These are phyloP conservation scores for Antigone vipio DNA, from an alignment of 2,113 vertebrate species.

Conservation along the genomic window DNA sequence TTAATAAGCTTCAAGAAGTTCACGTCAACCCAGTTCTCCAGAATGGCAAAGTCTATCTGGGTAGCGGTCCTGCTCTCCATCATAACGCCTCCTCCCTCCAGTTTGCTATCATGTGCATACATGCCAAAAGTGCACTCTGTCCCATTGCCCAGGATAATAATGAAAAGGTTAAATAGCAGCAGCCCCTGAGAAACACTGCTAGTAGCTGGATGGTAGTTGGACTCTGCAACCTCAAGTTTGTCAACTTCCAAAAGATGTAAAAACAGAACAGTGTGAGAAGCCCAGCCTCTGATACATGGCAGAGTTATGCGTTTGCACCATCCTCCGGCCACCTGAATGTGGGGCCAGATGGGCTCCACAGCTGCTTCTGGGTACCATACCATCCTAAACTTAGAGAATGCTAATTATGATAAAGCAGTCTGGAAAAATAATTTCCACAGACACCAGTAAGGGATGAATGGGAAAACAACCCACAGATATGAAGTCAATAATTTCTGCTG, in stretches of 20 bases:
- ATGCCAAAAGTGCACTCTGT: not conserved
- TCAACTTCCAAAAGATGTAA: not conserved
- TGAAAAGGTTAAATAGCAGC: not conserved
- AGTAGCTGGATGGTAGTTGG: not conserved
- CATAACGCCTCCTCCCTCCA: not conserved
- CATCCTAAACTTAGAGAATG: not conserved
- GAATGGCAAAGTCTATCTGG: not conserved
- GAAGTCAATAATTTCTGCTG: not conserved
- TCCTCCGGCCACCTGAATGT: not conserved
- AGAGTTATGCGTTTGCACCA: not conserved
- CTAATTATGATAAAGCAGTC: not conserved
- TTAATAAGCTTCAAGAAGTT: not conserved
- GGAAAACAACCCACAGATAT: not conserved
- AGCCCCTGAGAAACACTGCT: not conserved
- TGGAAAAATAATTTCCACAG: not conserved
- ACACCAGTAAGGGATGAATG: not conserved
- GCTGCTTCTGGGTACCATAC: not conserved
- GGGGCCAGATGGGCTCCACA: not conserved
- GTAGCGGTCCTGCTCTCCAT: not conserved
- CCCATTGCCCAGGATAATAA: not conserved
- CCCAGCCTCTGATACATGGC: not conserved
- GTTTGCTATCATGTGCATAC: not conserved
- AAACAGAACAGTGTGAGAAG: not conserved
- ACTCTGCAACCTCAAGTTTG: not conserved
- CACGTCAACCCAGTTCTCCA: not conserved